A percentile compares a stretch with the other conserved stretches of the same genome.
These are phyloP conservation scores for Tringa solitaria DNA, from an alignment of 2,113 vertebrate species.

Conservation along the genomic window DNA sequence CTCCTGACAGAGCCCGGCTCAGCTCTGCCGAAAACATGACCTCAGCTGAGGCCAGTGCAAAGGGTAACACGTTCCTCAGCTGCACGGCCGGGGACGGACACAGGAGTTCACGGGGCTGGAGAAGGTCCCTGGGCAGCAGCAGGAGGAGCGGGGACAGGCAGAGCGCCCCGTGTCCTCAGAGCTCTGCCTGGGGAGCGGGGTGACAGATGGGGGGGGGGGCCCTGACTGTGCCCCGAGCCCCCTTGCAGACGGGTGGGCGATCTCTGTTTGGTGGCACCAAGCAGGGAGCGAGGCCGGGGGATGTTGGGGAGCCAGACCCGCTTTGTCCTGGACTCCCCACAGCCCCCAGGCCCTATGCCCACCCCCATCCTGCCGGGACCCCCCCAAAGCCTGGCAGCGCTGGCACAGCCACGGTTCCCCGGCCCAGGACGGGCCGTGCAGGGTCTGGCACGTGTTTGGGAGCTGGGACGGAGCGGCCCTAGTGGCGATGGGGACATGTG, in stretches of 20 bases:
- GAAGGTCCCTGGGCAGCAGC: not conserved
- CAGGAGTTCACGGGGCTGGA: not conserved
- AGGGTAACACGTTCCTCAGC: slow-evolving; percentile 45
- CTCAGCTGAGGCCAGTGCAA: slow-evolving; percentile 55
- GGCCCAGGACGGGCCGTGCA: rapidly evolving
- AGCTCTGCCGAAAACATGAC: slow-evolving; percentile 36
- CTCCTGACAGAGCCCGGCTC: not conserved
- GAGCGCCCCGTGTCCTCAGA: rapidly evolving
- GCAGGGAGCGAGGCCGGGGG: not conserved
- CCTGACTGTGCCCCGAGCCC: not conserved
- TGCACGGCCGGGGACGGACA: rapidly evolving
- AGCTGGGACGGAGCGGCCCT: not conserved
- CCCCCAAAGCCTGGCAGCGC: rapidly evolving
- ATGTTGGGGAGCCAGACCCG: not conserved
- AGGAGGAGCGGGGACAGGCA: not conserved
- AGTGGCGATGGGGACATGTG: rapidly evolving
- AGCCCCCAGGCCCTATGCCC: not conserved
- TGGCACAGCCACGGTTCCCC: not conserved
- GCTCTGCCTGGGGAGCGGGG: rapidly evolving
- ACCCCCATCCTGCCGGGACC: not conserved
- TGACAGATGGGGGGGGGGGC: rapidly evolving
- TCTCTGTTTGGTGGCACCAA: not conserved
- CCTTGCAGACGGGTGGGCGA: rapidly evolving
- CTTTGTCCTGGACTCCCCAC: not conserved
- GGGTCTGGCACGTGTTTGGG: rapidly evolving